Base-by-base conservation (phyloP, 2,113 vertebrate species). In the Nannospalax galili region DNA sequence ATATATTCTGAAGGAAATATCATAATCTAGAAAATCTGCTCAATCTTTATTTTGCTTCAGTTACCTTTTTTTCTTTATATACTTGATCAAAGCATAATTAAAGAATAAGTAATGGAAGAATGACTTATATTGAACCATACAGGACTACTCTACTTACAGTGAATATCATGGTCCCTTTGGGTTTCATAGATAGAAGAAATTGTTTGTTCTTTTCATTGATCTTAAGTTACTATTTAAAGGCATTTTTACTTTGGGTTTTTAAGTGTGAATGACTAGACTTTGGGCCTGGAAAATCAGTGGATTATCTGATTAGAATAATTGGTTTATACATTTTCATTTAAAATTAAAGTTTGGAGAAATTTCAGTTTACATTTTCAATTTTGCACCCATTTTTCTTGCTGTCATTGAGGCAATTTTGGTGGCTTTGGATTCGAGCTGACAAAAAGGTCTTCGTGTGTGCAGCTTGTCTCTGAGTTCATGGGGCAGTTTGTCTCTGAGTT, bases 141-240 rank as follows among this genome's bases (percentile, higher is more conserved):
- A 70, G 75, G 84, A 32, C 20, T 52, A 35, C 79, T 77, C 22
- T 72, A 4, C 26, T 84, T 81, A 64, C 0, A 56, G 20, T 40
- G n/a, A 15, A 14, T 78, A 28, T 86, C 0, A 4, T 30, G 35
- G 45, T 7, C 30, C 35, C 40, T 94, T 82, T 1, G 73, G 58
- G 37, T 65, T 74, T 45, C 52, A 32, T 37, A 78, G 65, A 26
- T 81, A 67, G 6, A 60, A 78, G 67, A 80, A 94, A 79, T 45
- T 0, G 0, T n/a, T 88, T 92, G 42, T 24, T 90, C 32, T 84
- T 91, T 92, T 92, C 19, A 58, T 40, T 67, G 79, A 92, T 17
- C 58, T 89, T n/a, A 67, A 92, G 17, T 94, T 42, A 37, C 48
- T 84, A 70, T 85, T 85, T 78, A 64, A 91, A 84, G 7, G 28